These are phyloP conservation scores for Cossypha heuglini DNA, from an alignment of 2,797 vertebrate genomes.

Conservation along the genomic window DNA sequence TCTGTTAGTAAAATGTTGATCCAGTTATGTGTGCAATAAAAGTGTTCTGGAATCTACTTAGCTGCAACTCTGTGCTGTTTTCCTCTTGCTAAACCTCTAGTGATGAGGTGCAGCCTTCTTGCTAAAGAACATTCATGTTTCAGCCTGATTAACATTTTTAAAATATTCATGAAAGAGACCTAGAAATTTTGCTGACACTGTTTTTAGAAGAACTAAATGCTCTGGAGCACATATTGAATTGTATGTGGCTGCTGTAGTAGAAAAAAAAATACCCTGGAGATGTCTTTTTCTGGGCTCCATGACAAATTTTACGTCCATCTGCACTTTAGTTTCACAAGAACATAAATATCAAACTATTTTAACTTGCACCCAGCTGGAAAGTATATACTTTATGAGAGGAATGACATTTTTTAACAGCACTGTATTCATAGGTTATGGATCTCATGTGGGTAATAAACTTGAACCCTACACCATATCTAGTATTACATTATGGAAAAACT, in stretches of 20 bases:
- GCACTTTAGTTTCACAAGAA: constrained; percentile 37
- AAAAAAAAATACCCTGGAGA: constrained; percentile 15
- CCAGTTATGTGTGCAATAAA: background rate
- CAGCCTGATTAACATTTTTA: constrained; percentile 21
- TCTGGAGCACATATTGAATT: constrained; percentile 9
- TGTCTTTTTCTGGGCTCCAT: constrained; percentile 5
- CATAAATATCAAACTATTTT: constrained; percentile 57
- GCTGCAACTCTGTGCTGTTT: background rate
- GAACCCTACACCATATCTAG: background rate
- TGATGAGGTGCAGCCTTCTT: background rate
- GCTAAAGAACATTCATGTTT: background rate
- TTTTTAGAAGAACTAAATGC: constrained; percentile 34
- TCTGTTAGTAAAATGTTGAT: background rate
- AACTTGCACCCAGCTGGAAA: constrained; percentile 48
- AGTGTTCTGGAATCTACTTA: background rate
- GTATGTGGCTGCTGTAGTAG: constrained; percentile 8
- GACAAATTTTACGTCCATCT: constrained; percentile 50
- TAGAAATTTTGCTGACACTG: constrained; percentile 28
- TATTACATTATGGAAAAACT: constrained; percentile 11
- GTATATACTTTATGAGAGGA: constrained; percentile 28
- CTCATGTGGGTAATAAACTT: constrained; percentile 40
- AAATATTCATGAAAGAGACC: constrained; percentile 15
- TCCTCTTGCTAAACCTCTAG: background rate
- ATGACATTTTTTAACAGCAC: constrained; percentile 53
- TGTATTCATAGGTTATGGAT: constrained; percentile 18